A percentile compares a stretch with the other conserved stretches of the same genome.
Evolutionary conservation across 2,888 invertebrate genomes (phyloP).

Genomic region (Dexiosoma caninum): DNA sequence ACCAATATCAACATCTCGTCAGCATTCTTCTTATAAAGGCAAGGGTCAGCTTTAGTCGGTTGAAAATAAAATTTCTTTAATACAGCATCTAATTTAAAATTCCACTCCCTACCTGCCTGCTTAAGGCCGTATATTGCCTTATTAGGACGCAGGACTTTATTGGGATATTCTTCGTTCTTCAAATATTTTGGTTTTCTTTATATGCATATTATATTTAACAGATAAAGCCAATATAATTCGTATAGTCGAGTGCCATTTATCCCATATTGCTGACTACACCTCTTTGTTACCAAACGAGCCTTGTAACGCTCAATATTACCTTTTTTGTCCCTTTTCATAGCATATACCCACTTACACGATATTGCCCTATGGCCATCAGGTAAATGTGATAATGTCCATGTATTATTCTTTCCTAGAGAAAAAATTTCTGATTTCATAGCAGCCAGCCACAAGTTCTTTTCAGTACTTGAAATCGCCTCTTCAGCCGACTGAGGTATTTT

Average conservation of each 20-base stretch:
- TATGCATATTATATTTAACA: constrained; percentile 29
- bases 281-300: background rate
- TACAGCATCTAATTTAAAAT: constrained; percentile 54
- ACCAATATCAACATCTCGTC: no score
- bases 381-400: background rate
- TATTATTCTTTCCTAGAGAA: background rate
- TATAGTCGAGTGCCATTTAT: constrained; percentile 13
- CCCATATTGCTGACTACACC: background rate
- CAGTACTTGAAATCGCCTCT: background rate
- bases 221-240: constrained; percentile 53
- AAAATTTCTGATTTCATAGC: background rate
- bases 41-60: background rate
- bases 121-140: constrained; percentile 24
- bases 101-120: constrained; percentile 61
- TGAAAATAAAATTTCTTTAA: constrained; percentile 6
- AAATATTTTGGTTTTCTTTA: constrained; percentile 50
- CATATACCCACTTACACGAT: background rate
- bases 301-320: background rate
- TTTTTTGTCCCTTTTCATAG: background rate
- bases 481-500: background rate
- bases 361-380: background rate
- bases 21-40: no score
- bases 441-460: background rate
- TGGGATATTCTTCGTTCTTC: background rate
- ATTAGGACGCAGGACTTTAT: constrained; percentile 28